A percentile compares a stretch with the other conserved stretches of the same genome.
Evolutionary conservation across 2,888 invertebrate species (phyloP).

Genomic region (Drosophila sordidula): DNA sequence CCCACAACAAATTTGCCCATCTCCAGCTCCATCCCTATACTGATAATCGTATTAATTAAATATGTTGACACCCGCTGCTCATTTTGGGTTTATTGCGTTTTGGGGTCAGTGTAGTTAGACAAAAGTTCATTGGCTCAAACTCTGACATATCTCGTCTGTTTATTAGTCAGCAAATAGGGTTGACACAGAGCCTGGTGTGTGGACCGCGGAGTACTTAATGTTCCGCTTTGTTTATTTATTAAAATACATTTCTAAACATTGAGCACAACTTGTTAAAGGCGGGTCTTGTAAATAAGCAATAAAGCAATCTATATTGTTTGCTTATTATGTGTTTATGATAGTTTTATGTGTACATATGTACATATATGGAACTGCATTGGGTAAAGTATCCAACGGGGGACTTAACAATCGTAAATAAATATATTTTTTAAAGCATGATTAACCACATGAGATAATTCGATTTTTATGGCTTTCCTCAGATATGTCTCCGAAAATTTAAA

Average conservation of each 20-base stretch:
- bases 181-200: slow-evolving; percentile 7
- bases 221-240: slow-evolving; percentile 36
- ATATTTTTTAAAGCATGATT: too few relatives aligned
- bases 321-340: not conserved
- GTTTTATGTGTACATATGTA: not conserved
- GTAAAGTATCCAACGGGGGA: too few relatives aligned
- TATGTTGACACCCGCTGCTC: slow-evolving; percentile 32
- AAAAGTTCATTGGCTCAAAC: slow-evolving; percentile 19
- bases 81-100: slow-evolving; percentile 14
- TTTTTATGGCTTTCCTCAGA: too few relatives aligned
- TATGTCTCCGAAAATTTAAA: too few relatives aligned
- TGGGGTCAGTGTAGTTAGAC: slow-evolving; percentile 36
- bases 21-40: not conserved
- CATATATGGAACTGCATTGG: too few relatives aligned
- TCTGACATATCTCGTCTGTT: slow-evolving; percentile 13
- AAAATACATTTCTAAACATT: slow-evolving; percentile 25
- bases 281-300: slow-evolving; percentile 5
- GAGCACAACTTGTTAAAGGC: slow-evolving; percentile 16
- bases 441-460: too few relatives aligned
- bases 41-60: slow-evolving; percentile 51
- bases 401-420: too few relatives aligned
- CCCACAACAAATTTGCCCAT: not conserved
- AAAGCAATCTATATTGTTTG: not conserved
- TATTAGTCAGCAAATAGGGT: slow-evolving; percentile 18
- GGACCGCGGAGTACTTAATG: slow-evolving; percentile 15